A percentile compares a stretch with the other conserved stretches of the same genome.
Conservation (phyloP, 2,888 invertebrate genomes). For the Epirrhoe tristata region DNA sequence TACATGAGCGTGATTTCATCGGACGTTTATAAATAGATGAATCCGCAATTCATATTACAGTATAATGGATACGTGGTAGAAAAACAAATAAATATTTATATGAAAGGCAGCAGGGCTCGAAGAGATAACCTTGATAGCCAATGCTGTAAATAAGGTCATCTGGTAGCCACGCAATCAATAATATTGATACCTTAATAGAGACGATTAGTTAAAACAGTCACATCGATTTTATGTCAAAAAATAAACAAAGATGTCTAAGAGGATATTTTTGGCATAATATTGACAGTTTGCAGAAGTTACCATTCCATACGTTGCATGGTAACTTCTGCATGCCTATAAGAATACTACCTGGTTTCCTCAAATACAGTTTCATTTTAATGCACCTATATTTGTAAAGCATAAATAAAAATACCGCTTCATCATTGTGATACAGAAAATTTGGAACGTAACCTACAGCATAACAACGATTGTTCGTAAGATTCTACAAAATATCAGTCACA, state of each 20-base stretch:
- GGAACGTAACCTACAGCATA: not conserved
- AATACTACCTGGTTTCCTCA: too few species aligned
- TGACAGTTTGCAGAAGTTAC: too few species aligned
- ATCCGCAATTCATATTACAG: constrained; percentile 33
- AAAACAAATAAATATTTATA: constrained; percentile 53
- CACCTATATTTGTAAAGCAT: not conserved
- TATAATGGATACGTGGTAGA: constrained; percentile 38
- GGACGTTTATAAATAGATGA: constrained; percentile 39
- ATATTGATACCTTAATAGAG: constrained; percentile 47
- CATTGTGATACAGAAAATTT: constrained; percentile 11
- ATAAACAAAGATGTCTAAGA: too few species aligned
- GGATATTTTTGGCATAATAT: too few species aligned
- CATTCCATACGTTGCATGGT: too few species aligned
- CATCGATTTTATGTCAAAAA: not conserved
- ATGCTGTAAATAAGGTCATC: constrained; percentile 69
- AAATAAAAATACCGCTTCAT: not conserved
- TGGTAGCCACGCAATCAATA: constrained; percentile 52
- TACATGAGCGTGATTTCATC: constrained; percentile 30
- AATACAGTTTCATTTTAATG: not conserved
- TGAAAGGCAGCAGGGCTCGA: constrained; percentile 59
- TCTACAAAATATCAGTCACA: not conserved
- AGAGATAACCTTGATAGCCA: constrained; percentile 70
- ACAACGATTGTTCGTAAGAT: constrained; percentile 1
- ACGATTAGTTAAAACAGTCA: constrained; percentile 26
- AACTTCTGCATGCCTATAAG: too few species aligned